These are phyloP conservation scores for Apocrypta bakeri DNA, from an alignment of 1,140 invertebrate species.

Conservation along the genomic window DNA sequence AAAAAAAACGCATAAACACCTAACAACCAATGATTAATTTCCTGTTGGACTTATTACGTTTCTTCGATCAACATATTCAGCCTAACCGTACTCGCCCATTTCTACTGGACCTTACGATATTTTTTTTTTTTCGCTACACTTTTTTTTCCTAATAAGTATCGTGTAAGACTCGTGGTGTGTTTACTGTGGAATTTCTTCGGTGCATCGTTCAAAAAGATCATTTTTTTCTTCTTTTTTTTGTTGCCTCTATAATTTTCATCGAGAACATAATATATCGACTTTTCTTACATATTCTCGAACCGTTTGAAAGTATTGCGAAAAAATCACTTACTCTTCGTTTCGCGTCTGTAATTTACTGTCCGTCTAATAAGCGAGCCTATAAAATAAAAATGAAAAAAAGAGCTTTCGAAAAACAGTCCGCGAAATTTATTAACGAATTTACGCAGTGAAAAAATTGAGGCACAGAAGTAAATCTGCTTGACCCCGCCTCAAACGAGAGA, in stretches of 20 bases:
- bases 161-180: background rate
- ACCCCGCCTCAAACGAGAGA: background rate
- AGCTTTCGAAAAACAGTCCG: background rate
- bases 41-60: background rate
- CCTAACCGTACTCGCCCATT: conserved; percentile 14
- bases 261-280: background rate
- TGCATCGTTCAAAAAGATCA: too few relatives aligned
- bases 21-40: background rate
- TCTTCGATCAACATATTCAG: background rate
- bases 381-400: background rate
- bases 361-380: background rate
- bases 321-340: background rate
- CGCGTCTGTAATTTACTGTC: background rate
- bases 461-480: background rate
- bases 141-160: background rate
- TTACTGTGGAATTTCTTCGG: background rate
- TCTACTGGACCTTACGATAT: background rate
- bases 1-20: background rate
- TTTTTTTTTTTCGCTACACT: background rate
- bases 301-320: background rate
- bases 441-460: background rate
- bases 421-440: conserved; percentile 3
- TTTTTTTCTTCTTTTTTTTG: too few relatives aligned
- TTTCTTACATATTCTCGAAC: background rate
- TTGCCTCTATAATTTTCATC: background rate